A percentile compares a stretch with the other conserved stretches of the same genome.
These are phyloP conservation scores for Daktulosphaira vitifoliae DNA, from an alignment of 1,140 invertebrate species.

Conservation along the genomic window DNA sequence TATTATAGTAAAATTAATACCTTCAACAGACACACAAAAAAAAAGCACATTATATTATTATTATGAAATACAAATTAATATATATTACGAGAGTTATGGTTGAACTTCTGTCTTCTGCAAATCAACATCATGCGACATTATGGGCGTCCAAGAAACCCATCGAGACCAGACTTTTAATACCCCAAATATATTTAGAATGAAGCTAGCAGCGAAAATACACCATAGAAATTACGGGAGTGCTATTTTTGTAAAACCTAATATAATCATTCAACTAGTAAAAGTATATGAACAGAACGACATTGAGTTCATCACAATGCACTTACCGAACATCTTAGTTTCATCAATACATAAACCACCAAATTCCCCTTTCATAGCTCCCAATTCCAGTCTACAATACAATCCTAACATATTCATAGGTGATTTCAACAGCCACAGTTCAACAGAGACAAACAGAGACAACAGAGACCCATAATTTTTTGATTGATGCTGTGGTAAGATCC, in stretches of 20 bases:
- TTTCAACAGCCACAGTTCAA: constrained; percentile 17
- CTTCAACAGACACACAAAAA: too few species aligned
- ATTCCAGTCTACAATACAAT: background rate
- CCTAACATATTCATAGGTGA: constrained; percentile 15
- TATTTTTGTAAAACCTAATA: constrained; percentile 25
- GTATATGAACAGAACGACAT: constrained; percentile 17
- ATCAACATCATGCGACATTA: background rate
- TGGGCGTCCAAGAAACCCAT: constrained; percentile 26
- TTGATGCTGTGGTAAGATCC: background rate
- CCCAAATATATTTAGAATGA: constrained; percentile 17
- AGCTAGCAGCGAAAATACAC: constrained; percentile 7
- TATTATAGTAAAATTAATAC: too few species aligned
- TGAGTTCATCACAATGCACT: constrained; percentile 14
- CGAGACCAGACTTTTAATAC: constrained; percentile 7
- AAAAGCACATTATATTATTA: too few species aligned
- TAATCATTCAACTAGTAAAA: background rate
- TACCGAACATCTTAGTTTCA: constrained; percentile 10
- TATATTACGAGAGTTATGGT: constrained; percentile 3
- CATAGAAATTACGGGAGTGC: constrained; percentile 22
- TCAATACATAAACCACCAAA: constrained; percentile 31
- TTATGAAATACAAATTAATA: too few species aligned
- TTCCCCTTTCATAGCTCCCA: constrained; percentile 5
- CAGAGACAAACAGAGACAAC: constrained; percentile 9
- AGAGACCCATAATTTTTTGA: constrained; percentile 4
- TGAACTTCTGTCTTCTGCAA: constrained; percentile 10